Conservation (phyloP, 2,888 invertebrate genomes). For the Harpalus rufipes region DNA sequence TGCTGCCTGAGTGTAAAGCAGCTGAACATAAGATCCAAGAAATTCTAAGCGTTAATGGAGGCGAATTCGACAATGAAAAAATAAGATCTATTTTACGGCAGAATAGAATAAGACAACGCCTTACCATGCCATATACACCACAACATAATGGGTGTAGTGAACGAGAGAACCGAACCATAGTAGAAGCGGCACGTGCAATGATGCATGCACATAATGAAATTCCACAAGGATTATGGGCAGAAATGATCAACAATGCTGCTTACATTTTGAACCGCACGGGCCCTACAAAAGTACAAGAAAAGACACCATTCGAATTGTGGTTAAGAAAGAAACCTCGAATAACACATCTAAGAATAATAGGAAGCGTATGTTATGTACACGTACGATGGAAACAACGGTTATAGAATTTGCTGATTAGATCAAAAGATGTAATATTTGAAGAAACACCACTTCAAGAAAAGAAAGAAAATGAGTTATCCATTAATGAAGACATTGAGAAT, state of each 20-base stretch:
- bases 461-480: background rate
- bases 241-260: constrained; percentile 67
- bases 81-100: background rate
- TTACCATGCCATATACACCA: constrained; percentile 34
- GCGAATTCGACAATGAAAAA: background rate
- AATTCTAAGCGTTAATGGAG: background rate
- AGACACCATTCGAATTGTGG: constrained; percentile 70
- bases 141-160: background rate
- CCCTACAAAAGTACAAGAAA: constrained; percentile 68
- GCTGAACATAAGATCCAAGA: background rate
- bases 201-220: constrained; percentile 60
- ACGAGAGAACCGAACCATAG: background rate
- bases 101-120: constrained; percentile 34
- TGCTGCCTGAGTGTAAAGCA: constrained; percentile 28
- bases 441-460: constrained; percentile 20
- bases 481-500: background rate
- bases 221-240: constrained; percentile 68
- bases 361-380: constrained; percentile 64
- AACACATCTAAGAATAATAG: constrained; percentile 69
- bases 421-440: constrained; percentile 49
- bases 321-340: constrained; percentile 68
- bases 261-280: constrained; percentile 69
- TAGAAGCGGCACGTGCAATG: constrained; percentile 53
- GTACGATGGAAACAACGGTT: constrained; percentile 69
- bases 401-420: constrained; percentile 66